A percentile compares a stretch with the other conserved stretches of the same genome.
These are phyloP conservation scores for Drosophila leontia DNA, from an alignment of 1,140 invertebrate species.

Conservation along the genomic window DNA sequence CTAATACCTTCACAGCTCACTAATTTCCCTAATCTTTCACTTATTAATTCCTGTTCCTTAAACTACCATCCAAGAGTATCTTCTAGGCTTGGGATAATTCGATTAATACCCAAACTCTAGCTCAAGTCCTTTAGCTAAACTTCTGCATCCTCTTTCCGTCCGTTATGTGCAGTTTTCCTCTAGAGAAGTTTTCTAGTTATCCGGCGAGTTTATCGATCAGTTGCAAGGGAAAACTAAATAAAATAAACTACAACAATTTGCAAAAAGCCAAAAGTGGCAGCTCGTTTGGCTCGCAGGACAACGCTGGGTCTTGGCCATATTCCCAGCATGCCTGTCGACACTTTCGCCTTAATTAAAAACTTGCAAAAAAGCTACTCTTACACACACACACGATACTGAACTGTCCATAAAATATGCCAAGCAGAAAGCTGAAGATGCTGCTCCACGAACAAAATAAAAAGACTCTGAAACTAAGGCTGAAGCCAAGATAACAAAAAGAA, in stretches of 20 bases:
- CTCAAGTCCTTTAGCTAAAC: slow-evolving; percentile 11
- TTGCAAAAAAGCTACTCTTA: slow-evolving; percentile 57
- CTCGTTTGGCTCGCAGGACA: slow-evolving; percentile 43
- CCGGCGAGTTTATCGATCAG: slow-evolving; percentile 74
- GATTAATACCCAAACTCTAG: slow-evolving; percentile 12
- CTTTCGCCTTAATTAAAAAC: slow-evolving; percentile 83
- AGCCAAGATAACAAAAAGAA: slow-evolving; percentile 33
- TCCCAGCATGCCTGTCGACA: slow-evolving; percentile 69
- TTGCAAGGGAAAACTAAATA: slow-evolving; percentile 28
- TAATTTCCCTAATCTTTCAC: background rate
- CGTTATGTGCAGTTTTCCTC: slow-evolving; percentile 8
- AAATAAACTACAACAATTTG: slow-evolving; percentile 75
- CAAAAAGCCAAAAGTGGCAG: slow-evolving; percentile 45
- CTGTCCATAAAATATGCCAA: slow-evolving; percentile 74
- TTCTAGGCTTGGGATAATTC: slow-evolving; percentile 3
- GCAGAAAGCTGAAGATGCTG: slow-evolving; percentile 46
- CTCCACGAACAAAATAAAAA: slow-evolving; percentile 19
- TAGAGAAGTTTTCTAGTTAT: slow-evolving; percentile 73
- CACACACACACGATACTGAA: slow-evolving; percentile 25
- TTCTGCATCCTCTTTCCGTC: slow-evolving; percentile 1
- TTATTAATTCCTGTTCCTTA: background rate
- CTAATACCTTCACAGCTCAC: too few species aligned
- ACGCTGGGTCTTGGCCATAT: slow-evolving; percentile 25
- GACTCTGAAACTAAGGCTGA: slow-evolving; percentile 9
- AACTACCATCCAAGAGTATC: background rate